Conservation (phyloP, 2,888 invertebrate species). For the Gastracanthus pulcherrimus region DNA sequence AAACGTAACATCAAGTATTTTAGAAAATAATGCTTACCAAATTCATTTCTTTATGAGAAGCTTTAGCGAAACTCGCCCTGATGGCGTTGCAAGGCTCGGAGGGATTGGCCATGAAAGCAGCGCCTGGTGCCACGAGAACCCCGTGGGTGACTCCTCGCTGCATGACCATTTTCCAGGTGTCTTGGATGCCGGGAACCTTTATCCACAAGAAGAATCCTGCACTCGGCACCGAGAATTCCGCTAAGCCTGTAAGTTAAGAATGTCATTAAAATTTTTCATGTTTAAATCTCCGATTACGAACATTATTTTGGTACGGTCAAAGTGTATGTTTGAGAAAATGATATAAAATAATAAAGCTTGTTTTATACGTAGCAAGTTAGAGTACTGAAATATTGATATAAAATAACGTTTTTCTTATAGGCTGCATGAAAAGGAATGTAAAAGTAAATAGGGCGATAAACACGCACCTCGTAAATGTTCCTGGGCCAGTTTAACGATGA, state of each 20-base stretch:
- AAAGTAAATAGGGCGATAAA: too few relatives aligned
- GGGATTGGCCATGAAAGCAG: conserved; percentile 84
- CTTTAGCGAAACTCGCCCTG: conserved; percentile 86
- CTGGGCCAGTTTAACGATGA: conserved; percentile 81
- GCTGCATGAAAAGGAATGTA: not conserved
- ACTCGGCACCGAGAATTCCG: conserved; percentile 83
- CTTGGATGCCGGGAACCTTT: conserved; percentile 82
- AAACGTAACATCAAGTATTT: too few relatives aligned
- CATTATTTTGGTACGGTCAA: not conserved
- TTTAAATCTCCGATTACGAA: not conserved
- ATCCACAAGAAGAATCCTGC: conserved; percentile 91
- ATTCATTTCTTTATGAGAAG: conserved; percentile 83
- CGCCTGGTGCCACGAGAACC: conserved; percentile 86
- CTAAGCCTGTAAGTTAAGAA: conserved; percentile 78
- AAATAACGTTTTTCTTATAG: too few relatives aligned
- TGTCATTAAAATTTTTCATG: not conserved
- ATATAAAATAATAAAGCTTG: too few relatives aligned
- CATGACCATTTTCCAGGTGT: conserved; percentile 87
- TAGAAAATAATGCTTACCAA: too few relatives aligned
- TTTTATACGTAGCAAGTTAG: too few relatives aligned
- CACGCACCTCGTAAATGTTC: conserved; percentile 80
- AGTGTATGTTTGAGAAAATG: not conserved
- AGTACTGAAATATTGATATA: too few relatives aligned
- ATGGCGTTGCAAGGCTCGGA: conserved; percentile 83
- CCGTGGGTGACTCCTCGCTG: conserved; percentile 84